Evolutionary conservation across 2,888 invertebrate genomes (phyloP), one percentile per base, ranked within the genome.

Genomic region (Resseliella maxima): DNA sequence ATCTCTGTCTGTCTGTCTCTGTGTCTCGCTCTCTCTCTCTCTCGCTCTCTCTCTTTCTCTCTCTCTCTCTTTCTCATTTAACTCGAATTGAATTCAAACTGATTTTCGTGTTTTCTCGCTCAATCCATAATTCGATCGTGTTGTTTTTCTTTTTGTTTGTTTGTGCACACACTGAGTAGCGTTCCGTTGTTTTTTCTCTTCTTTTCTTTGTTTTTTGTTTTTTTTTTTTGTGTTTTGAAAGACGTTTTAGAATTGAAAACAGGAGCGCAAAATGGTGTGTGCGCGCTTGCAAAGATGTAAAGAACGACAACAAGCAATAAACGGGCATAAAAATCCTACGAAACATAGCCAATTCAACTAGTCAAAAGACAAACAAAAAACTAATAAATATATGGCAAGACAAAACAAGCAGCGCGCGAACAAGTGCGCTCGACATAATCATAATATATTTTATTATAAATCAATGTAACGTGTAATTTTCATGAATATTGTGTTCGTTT

Each of bases 341-440:
- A 15, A 72, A 31, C 15, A 31, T 27, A 72, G 12, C 72, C 72
- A 72, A 72, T 72, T 72, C 72, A 18, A 72, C 27, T 72, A 72
- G 72, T 72, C 72, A 35, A 72, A 72, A 72, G 72, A 72, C 72
- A 72, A 72, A 72, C 72, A 72, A 72, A 59, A 59, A 72, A 72
- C 72, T 72, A 72, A 72, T 72, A 72, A 72, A 72, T 72, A 72
- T 72, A 72, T 72, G 72, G 72, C 72, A 72, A 72, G 72, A 72
- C 72, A 72, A 72, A 72, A 72, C 72, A 72, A 72, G 72, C 72
- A 31, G 72, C 72, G 72, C 72, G 72, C 72, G 72, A 72, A 72
- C 72, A 72, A 72, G 72, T 72, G 72, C 72, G 72, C 72, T 72
- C 59, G 31, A 15, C 72, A 72, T 72, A 72, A 72, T 72, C 72